Conservation (phyloP, 2,888 invertebrate genomes). For the Macropis europaea region DNA sequence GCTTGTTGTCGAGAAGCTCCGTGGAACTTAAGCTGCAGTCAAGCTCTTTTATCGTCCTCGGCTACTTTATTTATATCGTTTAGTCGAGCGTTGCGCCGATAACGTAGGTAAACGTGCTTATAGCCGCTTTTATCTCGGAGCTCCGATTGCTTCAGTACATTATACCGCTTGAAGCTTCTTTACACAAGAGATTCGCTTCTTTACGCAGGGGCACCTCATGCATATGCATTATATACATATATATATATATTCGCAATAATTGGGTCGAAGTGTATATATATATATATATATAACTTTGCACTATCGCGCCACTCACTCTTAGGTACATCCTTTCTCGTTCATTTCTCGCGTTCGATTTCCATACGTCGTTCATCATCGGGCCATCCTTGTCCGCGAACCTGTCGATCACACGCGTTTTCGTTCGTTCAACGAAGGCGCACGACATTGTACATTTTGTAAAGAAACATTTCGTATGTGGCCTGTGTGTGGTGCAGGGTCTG, state of each 20-base stretch:
- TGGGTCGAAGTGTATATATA: too few relatives aligned
- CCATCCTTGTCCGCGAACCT: too few relatives aligned
- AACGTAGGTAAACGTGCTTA: slow-evolving; percentile 47
- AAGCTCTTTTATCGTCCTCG: slow-evolving; percentile 7
- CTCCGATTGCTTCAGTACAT: slow-evolving; percentile 49
- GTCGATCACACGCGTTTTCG: too few relatives aligned
- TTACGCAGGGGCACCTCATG: slow-evolving; percentile 49
- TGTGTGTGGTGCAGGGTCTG: slow-evolving; percentile 76
- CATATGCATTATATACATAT: slow-evolving; percentile 24
- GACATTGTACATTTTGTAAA: slow-evolving; percentile 52
- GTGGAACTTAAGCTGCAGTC: neutral
- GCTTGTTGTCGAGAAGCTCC: neutral
- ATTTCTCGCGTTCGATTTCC: neutral
- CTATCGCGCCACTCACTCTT: slow-evolving; percentile 22
- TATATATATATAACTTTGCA: neutral
- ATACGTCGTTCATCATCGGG: too few relatives aligned
- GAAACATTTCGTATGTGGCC: slow-evolving; percentile 66
- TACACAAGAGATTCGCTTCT: slow-evolving; percentile 46
- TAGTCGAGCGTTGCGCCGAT: slow-evolving; percentile 35
- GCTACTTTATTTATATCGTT: slow-evolving; percentile 34
- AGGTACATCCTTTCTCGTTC: slow-evolving; percentile 8
- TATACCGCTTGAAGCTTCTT: slow-evolving; percentile 54
- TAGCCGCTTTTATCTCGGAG: slow-evolving; percentile 50
- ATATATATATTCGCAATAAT: slow-evolving; percentile 14
- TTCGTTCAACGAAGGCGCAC: neutral